phyloP scores from a whole-genome alignment of 37 sponge, comb jelly and placozoan genomes.

The Beroe forskalii region DNA sequence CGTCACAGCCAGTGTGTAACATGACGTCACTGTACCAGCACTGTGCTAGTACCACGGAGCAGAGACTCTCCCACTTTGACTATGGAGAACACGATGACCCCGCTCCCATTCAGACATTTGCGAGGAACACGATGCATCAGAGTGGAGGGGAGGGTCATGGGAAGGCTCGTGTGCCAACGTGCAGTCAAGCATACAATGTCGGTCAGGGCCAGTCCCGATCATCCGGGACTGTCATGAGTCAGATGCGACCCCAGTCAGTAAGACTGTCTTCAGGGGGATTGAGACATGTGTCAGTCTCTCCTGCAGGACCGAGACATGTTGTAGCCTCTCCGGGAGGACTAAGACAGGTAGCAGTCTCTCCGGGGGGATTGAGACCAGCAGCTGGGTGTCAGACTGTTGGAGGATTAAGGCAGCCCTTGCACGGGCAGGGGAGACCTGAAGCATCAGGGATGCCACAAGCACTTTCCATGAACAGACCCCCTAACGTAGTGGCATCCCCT shows the following conservation, averaged over 20 bases:
- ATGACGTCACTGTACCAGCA: not conserved
- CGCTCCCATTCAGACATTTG: not conserved
- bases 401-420: not conserved
- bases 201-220: not conserved
- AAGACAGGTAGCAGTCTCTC: not conserved
- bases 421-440: not conserved
- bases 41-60: not conserved
- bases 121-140: not conserved
- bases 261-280: not conserved
- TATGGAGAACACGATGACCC: slow-evolving; percentile 25
- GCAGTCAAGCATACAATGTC: not conserved
- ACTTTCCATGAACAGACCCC: not conserved
- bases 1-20: slow-evolving; percentile 4
- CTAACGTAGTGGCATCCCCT: slow-evolving; percentile 22
- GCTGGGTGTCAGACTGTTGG: not conserved
- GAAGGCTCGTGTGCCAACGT: not conserved
- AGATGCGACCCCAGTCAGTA: not conserved
- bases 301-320: not conserved
- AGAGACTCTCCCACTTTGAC: slow-evolving; percentile 33
- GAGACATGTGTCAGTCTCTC: not conserved
- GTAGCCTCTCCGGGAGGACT: not conserved
- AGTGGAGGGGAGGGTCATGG: not conserved
- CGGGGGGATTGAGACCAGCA: not conserved
- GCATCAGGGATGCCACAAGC: not conserved
- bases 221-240: not conserved